Evolutionary conservation across 2,888 invertebrate genomes (phyloP).

Genomic region (Rotaria sp.): DNA sequence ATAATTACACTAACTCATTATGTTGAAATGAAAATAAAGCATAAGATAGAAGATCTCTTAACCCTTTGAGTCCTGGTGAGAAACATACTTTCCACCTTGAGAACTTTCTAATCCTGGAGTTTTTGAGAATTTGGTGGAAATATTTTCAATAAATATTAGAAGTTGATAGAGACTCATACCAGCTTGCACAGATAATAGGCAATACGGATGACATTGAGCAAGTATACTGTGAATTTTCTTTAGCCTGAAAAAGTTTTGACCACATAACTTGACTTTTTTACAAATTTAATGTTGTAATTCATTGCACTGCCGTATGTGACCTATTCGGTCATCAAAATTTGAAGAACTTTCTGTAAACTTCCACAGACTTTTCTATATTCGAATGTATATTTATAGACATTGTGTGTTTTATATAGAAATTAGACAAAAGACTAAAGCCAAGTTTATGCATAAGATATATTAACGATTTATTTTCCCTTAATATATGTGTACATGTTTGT

Average conservation of each 20-base stretch:
- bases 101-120: not conserved
- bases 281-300: not conserved
- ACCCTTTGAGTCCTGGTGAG: not conserved
- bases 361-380: not conserved
- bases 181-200: not conserved
- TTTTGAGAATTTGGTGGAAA: not conserved
- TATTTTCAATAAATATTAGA: not conserved
- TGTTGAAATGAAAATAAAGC: too few species aligned
- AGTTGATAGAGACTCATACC: not conserved
- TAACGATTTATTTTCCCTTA: too few species aligned
- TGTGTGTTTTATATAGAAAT: not conserved
- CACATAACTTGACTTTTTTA: not conserved
- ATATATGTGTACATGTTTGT: too few species aligned
- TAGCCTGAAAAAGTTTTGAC: not conserved
- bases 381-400: not conserved
- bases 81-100: not conserved
- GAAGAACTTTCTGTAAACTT: not conserved
- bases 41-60: not conserved
- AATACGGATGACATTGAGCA: not conserved
- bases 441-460: not conserved
- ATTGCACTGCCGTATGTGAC: not conserved
- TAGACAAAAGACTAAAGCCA: not conserved
- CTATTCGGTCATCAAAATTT: not conserved
- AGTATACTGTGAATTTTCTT: not conserved
- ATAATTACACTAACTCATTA: too few species aligned